A percentile compares a stretch with the other conserved stretches of the same genome.
Conservation (phyloP, 2,113 vertebrate species). For the Probosciger aterrimus region DNA sequence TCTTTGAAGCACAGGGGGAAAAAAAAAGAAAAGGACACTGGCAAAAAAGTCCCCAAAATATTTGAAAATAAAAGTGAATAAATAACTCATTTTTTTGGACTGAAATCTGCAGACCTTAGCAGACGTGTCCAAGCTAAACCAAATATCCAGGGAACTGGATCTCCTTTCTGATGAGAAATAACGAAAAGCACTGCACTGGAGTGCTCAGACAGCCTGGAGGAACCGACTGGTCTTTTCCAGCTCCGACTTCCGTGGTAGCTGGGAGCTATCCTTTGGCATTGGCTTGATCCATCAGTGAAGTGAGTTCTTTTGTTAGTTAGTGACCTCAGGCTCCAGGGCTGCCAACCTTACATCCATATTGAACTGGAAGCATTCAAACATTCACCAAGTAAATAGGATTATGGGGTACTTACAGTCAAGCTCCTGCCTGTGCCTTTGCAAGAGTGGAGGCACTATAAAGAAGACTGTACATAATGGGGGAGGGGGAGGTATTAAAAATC, state of each 20-base stretch:
- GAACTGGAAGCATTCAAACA: background rate
- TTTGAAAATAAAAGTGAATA: constrained; percentile 51
- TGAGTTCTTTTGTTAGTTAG: background rate
- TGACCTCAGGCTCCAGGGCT: background rate
- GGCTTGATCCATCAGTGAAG: constrained; percentile 14
- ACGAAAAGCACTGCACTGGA: constrained; percentile 21
- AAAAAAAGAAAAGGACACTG: background rate
- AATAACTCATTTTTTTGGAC: constrained; percentile 22
- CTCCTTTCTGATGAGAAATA: constrained; percentile 37
- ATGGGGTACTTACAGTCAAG: background rate
- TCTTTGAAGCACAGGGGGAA: background rate
- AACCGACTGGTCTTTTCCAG: constrained; percentile 33
- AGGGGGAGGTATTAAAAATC: background rate
- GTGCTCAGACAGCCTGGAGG: constrained; percentile 3
- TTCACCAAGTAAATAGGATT: constrained; percentile 13
- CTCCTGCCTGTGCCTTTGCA: background rate
- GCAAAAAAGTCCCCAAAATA: constrained; percentile 8
- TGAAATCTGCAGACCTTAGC: constrained; percentile 48
- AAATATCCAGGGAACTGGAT: constrained; percentile 41
- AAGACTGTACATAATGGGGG: background rate
- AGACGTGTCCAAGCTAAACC: constrained; percentile 50
- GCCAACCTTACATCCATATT: background rate
- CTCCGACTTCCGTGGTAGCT: background rate
- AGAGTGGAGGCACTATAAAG: background rate
- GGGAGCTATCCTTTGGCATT: background rate